phyloP scores from a whole-genome alignment of 2,797 vertebrate genomes.

The Silurus aristotelis region DNA sequence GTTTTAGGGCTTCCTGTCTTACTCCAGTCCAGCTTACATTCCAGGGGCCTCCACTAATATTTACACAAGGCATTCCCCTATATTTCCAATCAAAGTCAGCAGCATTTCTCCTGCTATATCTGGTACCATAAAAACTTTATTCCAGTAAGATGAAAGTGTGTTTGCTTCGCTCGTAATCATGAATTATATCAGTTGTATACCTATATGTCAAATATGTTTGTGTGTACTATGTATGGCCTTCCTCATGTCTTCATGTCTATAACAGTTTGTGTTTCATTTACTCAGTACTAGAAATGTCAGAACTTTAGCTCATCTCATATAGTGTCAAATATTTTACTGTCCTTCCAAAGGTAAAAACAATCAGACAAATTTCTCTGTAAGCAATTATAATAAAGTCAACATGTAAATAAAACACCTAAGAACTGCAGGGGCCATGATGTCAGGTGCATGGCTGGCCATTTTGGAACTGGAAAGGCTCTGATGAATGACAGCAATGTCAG shows the following conservation, averaged over 20 bases:
- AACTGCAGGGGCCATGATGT: slow-evolving; percentile 17
- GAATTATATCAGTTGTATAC: too few species aligned
- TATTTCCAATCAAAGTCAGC: slow-evolving; percentile 18
- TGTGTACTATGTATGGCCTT: not conserved
- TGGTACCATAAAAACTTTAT: slow-evolving; percentile 5
- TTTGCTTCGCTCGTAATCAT: slow-evolving; percentile 10
- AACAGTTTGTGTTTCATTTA: not conserved
- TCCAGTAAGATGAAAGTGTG: slow-evolving; percentile 2
- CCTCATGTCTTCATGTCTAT: not conserved
- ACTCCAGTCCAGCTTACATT: slow-evolving; percentile 47
- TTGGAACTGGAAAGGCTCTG: slow-evolving; percentile 48
- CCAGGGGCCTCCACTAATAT: slow-evolving; percentile 49
- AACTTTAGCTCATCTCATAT: not conserved
- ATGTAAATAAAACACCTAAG: slow-evolving; percentile 1
- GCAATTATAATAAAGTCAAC: slow-evolving; percentile 22
- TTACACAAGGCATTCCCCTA: slow-evolving; percentile 51
- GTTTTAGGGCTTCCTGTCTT: slow-evolving; percentile 47
- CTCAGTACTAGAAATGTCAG: not conserved
- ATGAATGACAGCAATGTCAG: slow-evolving; percentile 46
- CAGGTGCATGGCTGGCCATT: slow-evolving; percentile 35
- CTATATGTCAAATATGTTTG: too few species aligned
- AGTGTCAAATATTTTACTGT: not conserved
- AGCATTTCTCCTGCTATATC: slow-evolving; percentile 15
- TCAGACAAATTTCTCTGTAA: slow-evolving; percentile 4
- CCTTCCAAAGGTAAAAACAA: not conserved